phyloP scores from a whole-genome alignment of 2,113 vertebrate genomes.

The Equus quagga region DNA sequence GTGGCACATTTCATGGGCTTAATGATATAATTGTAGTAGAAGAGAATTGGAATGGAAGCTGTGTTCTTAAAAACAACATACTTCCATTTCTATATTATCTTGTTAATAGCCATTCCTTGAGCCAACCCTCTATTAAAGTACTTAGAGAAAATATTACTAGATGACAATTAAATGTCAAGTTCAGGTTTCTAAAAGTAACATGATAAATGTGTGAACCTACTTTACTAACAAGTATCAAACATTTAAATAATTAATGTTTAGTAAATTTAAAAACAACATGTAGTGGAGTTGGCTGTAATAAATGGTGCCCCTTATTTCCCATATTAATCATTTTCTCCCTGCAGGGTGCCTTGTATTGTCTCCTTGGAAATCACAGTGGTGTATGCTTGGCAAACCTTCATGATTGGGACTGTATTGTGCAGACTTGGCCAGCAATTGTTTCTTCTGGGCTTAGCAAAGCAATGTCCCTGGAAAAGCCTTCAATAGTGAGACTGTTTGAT shows the following conservation, averaged over 20 bases:
- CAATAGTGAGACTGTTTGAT: constrained; percentile 97
- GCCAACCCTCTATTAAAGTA: neutral
- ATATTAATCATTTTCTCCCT: neutral
- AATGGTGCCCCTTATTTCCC: neutral
- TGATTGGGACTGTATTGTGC: constrained; percentile 97
- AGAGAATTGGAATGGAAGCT: constrained; percentile 28
- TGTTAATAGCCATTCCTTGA: constrained; percentile 19
- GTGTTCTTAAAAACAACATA: neutral
- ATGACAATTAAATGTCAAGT: neutral
- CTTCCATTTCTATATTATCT: neutral
- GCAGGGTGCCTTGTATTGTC: constrained; percentile 98
- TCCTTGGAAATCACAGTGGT: constrained; percentile 95
- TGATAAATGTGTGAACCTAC: neutral
- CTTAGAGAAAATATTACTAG: constrained; percentile 9
- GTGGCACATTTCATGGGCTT: neutral
- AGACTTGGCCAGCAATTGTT: constrained; percentile 96
- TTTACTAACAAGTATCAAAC: neutral
- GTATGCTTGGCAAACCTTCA: constrained; percentile 97
- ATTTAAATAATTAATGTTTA: neutral
- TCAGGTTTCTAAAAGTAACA: constrained; percentile 31
- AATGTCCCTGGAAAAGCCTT: constrained; percentile 98
- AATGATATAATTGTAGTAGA: neutral
- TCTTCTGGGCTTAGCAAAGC: constrained; percentile 96
- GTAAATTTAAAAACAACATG: neutral
- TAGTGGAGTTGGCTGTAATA: neutral